phyloP scores from a whole-genome alignment of 2,113 vertebrate genomes.

The Felis chaus region DNA sequence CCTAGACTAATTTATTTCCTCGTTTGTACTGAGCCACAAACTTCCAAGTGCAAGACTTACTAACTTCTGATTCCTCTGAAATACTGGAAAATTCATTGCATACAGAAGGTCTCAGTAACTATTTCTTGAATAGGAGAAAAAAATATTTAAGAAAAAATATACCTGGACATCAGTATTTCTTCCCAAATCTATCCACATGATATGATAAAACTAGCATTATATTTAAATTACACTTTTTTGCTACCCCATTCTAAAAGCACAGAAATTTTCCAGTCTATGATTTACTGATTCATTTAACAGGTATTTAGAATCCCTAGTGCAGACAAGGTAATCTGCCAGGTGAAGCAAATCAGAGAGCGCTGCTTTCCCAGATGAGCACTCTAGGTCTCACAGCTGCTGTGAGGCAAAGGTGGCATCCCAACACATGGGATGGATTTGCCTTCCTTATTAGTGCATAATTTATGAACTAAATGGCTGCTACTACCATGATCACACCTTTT shows the following conservation, averaged over 20 bases:
- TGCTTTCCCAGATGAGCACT: background rate
- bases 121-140: background rate
- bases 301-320: background rate
- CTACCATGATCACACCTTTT: background rate
- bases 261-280: background rate
- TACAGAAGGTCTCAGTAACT: background rate
- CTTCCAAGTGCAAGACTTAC: background rate
- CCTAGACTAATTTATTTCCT: background rate
- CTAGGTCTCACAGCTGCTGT: background rate
- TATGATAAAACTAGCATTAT: background rate
- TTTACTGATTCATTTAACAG: background rate
- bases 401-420: background rate
- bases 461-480: background rate
- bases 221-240: background rate
- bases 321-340: background rate
- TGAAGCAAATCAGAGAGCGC: background rate
- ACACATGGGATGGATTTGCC: background rate
- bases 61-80: background rate
- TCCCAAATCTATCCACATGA: background rate
- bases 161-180: background rate
- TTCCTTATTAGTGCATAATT: background rate
- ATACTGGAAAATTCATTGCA: background rate
- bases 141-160: background rate
- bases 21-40: background rate
- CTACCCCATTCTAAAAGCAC: background rate